These are phyloP conservation scores for Larimichthys polyactis DNA, from an alignment of 2,113 vertebrate species.

Conservation along the genomic window DNA sequence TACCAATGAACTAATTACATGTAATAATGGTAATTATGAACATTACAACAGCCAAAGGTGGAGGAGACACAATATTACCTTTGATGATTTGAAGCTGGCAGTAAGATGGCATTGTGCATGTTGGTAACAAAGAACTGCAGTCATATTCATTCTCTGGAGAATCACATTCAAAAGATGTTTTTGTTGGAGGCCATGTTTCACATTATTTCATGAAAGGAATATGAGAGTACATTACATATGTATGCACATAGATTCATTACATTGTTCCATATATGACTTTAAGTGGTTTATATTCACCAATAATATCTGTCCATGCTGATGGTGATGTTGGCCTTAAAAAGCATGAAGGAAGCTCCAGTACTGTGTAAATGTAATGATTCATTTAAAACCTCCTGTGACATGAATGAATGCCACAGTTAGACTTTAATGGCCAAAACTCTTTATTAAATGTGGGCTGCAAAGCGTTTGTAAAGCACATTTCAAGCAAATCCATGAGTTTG, in stretches of 20 bases:
- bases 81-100: slow-evolving; percentile 52
- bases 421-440: neutral
- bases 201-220: neutral
- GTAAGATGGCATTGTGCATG: slow-evolving; percentile 26
- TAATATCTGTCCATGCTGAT: neutral
- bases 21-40: neutral
- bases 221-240: neutral
- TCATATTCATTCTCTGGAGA: slow-evolving; percentile 66
- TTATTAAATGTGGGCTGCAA: neutral
- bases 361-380: neutral
- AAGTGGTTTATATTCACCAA: neutral
- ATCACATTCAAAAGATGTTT: neutral
- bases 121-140: slow-evolving; percentile 1
- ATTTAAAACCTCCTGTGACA: too few species aligned
- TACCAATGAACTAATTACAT: neutral
- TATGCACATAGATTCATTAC: too few species aligned
- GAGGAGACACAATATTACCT: slow-evolving; percentile 40
- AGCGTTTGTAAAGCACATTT: neutral
- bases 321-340: too few species aligned
- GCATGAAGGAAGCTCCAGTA: neutral
- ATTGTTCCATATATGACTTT: neutral
- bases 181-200: neutral
- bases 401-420: neutral
- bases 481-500: neutral
- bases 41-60: neutral